phyloP scores from a whole-genome alignment of 2,113 vertebrate species.

The Pontoporia blainvillei region DNA sequence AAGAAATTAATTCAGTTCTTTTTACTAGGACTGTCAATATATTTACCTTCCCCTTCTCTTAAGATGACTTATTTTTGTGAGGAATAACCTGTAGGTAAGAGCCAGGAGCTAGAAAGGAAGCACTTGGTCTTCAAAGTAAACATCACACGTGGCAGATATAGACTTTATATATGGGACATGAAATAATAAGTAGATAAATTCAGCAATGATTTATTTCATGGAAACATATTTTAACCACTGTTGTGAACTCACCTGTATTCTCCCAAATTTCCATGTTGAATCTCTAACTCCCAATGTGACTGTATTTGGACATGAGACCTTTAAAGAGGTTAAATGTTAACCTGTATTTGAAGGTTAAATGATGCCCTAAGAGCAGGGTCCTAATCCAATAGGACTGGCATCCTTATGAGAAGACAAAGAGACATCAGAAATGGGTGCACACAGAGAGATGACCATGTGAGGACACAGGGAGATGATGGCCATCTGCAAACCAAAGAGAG shows the following conservation, averaged over 20 bases:
- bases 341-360: neutral
- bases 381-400: neutral
- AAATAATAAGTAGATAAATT: neutral
- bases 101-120: neutral
- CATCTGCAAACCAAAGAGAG: neutral
- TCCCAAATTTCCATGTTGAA: neutral
- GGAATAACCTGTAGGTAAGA: neutral
- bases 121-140: neutral
- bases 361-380: neutral
- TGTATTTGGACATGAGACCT: neutral
- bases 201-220: neutral
- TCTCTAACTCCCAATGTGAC: neutral
- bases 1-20: neutral
- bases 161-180: too few relatives aligned
- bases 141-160: neutral
- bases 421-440: fast-evolving
- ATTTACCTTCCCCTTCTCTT: neutral
- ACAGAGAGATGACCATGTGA: neutral
- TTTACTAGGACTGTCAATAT: neutral
- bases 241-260: neutral
- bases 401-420: neutral
- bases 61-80: neutral
- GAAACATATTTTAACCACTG: neutral
- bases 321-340: neutral
- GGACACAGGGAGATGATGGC: fast-evolving